Base-by-base conservation (phyloP, 1,140 invertebrate species). In the Lepidostoma basale region DNA sequence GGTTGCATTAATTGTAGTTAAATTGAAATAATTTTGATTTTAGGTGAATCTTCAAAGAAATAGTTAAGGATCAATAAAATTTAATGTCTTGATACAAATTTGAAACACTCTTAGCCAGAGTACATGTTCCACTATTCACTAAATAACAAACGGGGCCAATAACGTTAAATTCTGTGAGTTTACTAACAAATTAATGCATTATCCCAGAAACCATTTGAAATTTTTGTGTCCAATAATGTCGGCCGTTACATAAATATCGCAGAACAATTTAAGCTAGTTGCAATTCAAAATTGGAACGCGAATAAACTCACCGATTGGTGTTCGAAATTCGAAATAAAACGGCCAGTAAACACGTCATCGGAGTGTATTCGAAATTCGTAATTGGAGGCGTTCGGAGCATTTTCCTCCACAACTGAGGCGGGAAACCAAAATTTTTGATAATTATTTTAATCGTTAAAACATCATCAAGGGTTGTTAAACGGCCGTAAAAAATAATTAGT, bases 341-440 rank as follows among this genome's bases (percentile, higher is more conserved):
- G 22, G 20, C 25, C 59, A 25, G 45, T 62, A 45, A 62, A 62
- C 59, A 62, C 59, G 59, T 62, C 59, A 62, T 14, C 40, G 20
- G 40, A 44, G 23, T 14, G 40, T 16, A n/a, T 54, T 54, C 25
- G 49, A 54, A 54, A 26, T 54, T 36, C 33, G 33, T 36, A 36
- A 36, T 36, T n/a, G 33, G n/a, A 25, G 12, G 12, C 20, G 47
- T 28, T 52, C 14, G 42, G 42, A 8, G 16, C n/a, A 16, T 18
- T 44, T 44, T 18, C 9, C 42, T 10, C 22, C 47, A 25, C 23
- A 45, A 45, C 10, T 8, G 14, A 12, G 2, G 9, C 42, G 14
- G 20, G 14, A 36, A 36, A 36, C 14, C 5, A n/a, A n/a, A 6
- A 36, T 36, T n/a, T n/a, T n/a, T n/a, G n/a, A n/a, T n/a, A n/a